Evolutionary conservation across 30 jellyfish, hydroid and myxozoan species (phyloP).

Genomic region (Nemopilema nomurai): DNA sequence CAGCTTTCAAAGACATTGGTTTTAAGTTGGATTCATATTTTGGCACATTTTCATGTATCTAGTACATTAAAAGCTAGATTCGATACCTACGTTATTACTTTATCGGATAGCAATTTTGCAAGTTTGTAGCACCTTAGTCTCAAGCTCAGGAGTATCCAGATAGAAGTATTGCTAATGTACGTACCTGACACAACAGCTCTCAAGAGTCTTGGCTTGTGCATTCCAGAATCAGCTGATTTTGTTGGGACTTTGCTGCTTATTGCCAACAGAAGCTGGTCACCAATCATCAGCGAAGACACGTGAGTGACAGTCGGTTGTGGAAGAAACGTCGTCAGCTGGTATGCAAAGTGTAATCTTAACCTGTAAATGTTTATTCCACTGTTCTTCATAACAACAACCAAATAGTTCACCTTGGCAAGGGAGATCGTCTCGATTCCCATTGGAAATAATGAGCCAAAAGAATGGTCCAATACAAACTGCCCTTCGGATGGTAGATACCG

Average conservation of each 20-base stretch:
- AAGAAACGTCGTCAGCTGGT: slow-evolving; percentile 29
- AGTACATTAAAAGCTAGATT: too few species aligned
- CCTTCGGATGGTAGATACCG: slow-evolving; percentile 17
- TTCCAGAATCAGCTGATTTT: background rate
- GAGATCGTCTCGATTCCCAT: background rate
- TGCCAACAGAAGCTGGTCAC: slow-evolving; percentile 24
- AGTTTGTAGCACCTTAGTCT: too few species aligned
- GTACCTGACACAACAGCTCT: background rate
- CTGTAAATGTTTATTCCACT: slow-evolving; percentile 39
- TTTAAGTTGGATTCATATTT: too few species aligned
- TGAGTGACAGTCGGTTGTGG: slow-evolving; percentile 37
- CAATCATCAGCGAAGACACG: slow-evolving; percentile 35
- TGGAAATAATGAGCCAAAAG: slow-evolving; percentile 13
- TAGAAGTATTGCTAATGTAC: too few species aligned
- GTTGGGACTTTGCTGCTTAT: slow-evolving; percentile 13
- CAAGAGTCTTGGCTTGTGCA: background rate
- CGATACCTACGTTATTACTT: too few species aligned
- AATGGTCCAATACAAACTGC: slow-evolving; percentile 26
- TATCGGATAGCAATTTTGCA: too few species aligned
- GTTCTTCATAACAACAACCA: slow-evolving; percentile 43
- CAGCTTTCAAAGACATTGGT: too few species aligned
- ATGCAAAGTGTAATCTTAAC: slow-evolving; percentile 59
- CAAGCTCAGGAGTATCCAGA: too few species aligned
- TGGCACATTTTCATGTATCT: too few species aligned
- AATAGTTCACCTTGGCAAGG: background rate